A percentile compares a stretch with the other conserved stretches of the same genome.
phyloP scores from a whole-genome alignment of 2,888 invertebrate genomes.

The Erpobdella octoculata region DNA sequence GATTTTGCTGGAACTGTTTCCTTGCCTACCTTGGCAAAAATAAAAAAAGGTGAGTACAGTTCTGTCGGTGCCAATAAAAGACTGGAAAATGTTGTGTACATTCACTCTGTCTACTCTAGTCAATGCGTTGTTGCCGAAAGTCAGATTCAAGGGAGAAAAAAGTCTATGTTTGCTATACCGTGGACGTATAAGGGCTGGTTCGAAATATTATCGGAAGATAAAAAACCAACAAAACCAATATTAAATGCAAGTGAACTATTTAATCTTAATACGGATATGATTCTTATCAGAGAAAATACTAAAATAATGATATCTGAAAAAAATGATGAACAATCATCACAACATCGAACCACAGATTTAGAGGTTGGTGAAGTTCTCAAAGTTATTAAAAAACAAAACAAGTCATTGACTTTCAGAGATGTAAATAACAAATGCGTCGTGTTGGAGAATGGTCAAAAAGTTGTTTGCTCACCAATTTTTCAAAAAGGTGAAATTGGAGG shows the following conservation, averaged over 20 bases:
- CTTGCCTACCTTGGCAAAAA: conserved; percentile 77
- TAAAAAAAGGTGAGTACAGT: conserved; percentile 86
- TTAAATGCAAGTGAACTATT: conserved; percentile 78
- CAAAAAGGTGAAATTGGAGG: conserved; percentile 88
- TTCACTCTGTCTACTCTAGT: conserved; percentile 67
- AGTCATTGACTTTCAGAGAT: conserved; percentile 53
- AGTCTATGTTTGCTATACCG: conserved; percentile 66
- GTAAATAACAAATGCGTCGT: conserved; percentile 73
- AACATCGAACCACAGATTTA: conserved; percentile 40
- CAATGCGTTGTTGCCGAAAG: conserved; percentile 60
- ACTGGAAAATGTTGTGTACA: conserved; percentile 74
- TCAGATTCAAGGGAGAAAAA: conserved; percentile 53
- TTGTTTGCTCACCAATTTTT: conserved; percentile 83
- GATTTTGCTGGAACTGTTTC: conserved; percentile 62
- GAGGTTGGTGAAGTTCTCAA: conserved; percentile 46
- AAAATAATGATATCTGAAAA: conserved; percentile 25
- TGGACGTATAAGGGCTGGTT: conserved; percentile 84
- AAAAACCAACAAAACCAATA: conserved; percentile 78
- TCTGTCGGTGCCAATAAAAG: conserved; percentile 76
- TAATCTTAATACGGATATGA: conserved; percentile 53
- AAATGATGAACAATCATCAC: conserved; percentile 27
- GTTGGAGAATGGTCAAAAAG: conserved; percentile 75
- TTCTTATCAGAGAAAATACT: conserved; percentile 62
- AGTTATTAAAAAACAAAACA: neutral
- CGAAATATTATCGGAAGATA: conserved; percentile 86